Conservation (phyloP, 2,113 vertebrate species). For the Chrysemys picta region DNA sequence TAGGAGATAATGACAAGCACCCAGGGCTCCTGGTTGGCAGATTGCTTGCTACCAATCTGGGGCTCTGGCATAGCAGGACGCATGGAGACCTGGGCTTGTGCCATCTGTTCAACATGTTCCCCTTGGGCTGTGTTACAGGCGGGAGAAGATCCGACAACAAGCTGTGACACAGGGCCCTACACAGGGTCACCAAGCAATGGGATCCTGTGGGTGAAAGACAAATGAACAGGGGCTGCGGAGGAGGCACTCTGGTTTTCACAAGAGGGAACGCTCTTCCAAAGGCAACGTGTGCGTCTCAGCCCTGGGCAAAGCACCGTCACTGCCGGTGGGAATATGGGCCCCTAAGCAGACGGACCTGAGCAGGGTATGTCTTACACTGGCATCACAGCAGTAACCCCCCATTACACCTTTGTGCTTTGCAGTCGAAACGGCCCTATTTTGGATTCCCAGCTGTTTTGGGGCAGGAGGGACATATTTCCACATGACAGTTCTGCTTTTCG, state of each 20-base stretch:
- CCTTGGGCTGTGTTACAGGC: not conserved
- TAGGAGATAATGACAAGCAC: not conserved
- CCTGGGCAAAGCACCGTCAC: not conserved
- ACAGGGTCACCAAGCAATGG: constrained; percentile 59
- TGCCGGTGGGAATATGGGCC: not conserved
- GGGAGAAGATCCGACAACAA: constrained; percentile 52
- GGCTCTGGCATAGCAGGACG: not conserved
- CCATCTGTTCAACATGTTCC: constrained; percentile 58
- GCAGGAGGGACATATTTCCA: rapidly evolving
- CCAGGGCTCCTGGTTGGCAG: not conserved
- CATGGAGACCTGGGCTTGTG: not conserved
- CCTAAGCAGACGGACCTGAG: rapidly evolving
- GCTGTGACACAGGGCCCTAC: constrained; percentile 38
- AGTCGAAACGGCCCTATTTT: not conserved
- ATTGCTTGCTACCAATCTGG: not conserved
- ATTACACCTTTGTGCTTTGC: not conserved
- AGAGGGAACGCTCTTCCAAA: not conserved
- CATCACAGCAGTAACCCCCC: not conserved
- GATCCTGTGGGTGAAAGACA: constrained; percentile 14
- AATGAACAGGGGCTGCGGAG: constrained; percentile 31
- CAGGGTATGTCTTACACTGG: too few relatives aligned
- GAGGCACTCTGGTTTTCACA: not conserved
- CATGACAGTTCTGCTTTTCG: not conserved
- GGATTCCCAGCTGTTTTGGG: rapidly evolving
- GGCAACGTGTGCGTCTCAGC: not conserved